A percentile compares a stretch with the other conserved stretches of the same genome.
These are phyloP conservation scores for Meliscaeva auricollis DNA, from an alignment of 2,888 invertebrate species.

Conservation along the genomic window DNA sequence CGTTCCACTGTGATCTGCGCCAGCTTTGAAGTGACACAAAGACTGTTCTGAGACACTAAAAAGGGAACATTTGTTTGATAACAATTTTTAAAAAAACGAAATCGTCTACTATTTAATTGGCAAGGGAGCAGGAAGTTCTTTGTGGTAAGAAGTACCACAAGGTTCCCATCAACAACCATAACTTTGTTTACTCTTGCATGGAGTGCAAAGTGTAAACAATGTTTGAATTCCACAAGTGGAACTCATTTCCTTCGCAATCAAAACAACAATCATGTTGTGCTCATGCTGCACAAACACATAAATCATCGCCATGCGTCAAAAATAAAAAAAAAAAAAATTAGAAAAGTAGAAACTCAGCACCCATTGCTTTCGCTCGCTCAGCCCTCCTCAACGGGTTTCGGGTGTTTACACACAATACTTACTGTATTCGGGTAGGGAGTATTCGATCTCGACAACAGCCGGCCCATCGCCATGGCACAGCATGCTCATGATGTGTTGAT, in stretches of 20 bases:
- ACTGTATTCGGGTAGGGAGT: conserved; percentile 93
- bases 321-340: conserved; percentile 19
- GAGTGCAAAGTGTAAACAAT: conserved; percentile 57
- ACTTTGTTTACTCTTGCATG: conserved; percentile 18
- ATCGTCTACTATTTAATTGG: too few relatives aligned
- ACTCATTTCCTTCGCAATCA: conserved; percentile 55
- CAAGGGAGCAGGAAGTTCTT: conserved; percentile 48
- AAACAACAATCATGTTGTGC: conserved; percentile 68
- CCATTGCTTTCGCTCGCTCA: conserved; percentile 17
- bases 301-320: conserved; percentile 45
- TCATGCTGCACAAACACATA: conserved; percentile 67
- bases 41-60: conserved; percentile 88
- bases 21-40: conserved; percentile 91
- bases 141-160: conserved; percentile 50
- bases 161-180: conserved; percentile 41
- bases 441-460: conserved; percentile 93
- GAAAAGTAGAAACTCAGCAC: conserved; percentile 3
- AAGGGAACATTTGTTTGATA: too few relatives aligned
- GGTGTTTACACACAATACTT: conserved; percentile 81
- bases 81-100: neutral
- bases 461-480: conserved; percentile 89
- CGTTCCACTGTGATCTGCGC: conserved; percentile 93
- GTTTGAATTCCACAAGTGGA: conserved; percentile 70
- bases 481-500: conserved; percentile 90
- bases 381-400: conserved; percentile 30